These are phyloP conservation scores for Encarsia formosa DNA, from an alignment of 2,888 invertebrate genomes.

Conservation along the genomic window DNA sequence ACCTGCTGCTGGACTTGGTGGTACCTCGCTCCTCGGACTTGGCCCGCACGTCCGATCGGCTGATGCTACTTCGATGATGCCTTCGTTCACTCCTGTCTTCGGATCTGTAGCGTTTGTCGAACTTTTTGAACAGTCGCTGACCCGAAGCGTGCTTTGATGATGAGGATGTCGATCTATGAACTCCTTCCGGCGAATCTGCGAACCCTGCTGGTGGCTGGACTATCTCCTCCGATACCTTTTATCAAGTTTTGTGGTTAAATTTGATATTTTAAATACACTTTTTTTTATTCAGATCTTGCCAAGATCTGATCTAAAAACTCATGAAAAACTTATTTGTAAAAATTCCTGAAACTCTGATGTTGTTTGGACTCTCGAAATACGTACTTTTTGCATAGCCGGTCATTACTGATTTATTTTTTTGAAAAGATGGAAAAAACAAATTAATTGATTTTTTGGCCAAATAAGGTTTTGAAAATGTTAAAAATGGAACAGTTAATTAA, in stretches of 20 bases:
- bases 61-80: conserved; percentile 56
- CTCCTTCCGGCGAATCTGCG: conserved; percentile 72
- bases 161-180: conserved; percentile 32
- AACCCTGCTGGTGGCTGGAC: conserved; percentile 87
- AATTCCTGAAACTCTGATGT: no score
- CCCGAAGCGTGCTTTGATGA: conserved; percentile 21
- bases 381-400: no score
- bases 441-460: no score
- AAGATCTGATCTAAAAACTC: no score
- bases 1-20: conserved; percentile 38
- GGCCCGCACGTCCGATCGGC: conserved; percentile 69
- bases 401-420: no score
- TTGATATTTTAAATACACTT: no score
- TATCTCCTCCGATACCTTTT: conserved; percentile 60
- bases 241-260: neutral
- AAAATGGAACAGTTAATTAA: no score
- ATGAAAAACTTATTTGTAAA: no score
- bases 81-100: conserved; percentile 67
- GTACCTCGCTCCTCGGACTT: conserved; percentile 55
- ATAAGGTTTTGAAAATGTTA: no score
- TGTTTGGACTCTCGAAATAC: no score
- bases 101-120: conserved; percentile 74
- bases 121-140: conserved; percentile 65
- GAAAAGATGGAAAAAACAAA: no score
- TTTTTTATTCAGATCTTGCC: no score